phyloP scores from a whole-genome alignment of 2,888 invertebrate species.

The Ennomos erosarius region DNA sequence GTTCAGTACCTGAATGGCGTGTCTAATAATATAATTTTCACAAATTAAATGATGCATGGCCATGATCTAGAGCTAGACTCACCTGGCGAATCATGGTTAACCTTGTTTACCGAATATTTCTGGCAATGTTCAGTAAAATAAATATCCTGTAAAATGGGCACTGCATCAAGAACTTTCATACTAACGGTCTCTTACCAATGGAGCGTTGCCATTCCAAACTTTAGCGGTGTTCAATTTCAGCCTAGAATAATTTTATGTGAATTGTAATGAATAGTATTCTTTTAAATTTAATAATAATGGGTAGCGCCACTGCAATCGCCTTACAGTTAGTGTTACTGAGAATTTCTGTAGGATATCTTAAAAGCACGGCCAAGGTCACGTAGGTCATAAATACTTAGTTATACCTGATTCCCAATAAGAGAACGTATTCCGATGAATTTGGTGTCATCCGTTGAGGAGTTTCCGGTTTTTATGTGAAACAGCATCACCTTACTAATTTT shows the following conservation, averaged over 20 bases:
- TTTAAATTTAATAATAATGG: too few relatives aligned
- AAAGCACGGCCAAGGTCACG: too few relatives aligned
- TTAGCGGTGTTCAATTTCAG: background rate
- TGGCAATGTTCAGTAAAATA: constrained; percentile 31
- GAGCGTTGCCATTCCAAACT: constrained; percentile 12
- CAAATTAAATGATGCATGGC: constrained; percentile 18
- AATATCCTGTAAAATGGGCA: constrained; percentile 35
- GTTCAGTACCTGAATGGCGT: background rate
- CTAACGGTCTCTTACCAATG: constrained; percentile 25
- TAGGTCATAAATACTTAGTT: too few relatives aligned
- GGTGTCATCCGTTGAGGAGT: too few relatives aligned
- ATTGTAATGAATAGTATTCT: too few relatives aligned
- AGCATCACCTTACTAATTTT: too few relatives aligned
- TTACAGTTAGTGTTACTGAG: too few relatives aligned
- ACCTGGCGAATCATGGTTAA: constrained; percentile 30
- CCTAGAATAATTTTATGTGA: background rate
- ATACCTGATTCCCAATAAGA: too few relatives aligned
- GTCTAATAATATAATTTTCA: constrained; percentile 12
- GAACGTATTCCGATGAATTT: too few relatives aligned
- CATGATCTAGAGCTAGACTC: constrained; percentile 17
- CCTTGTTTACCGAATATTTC: constrained; percentile 33
- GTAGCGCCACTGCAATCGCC: too few relatives aligned
- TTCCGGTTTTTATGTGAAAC: too few relatives aligned
- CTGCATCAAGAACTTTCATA: constrained; percentile 32
- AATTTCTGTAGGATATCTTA: too few relatives aligned